A percentile compares a stretch with the other conserved stretches of the same genome.
Conservation (phyloP, 1,140 invertebrate genomes). For the Sinonovacula constricta region DNA sequence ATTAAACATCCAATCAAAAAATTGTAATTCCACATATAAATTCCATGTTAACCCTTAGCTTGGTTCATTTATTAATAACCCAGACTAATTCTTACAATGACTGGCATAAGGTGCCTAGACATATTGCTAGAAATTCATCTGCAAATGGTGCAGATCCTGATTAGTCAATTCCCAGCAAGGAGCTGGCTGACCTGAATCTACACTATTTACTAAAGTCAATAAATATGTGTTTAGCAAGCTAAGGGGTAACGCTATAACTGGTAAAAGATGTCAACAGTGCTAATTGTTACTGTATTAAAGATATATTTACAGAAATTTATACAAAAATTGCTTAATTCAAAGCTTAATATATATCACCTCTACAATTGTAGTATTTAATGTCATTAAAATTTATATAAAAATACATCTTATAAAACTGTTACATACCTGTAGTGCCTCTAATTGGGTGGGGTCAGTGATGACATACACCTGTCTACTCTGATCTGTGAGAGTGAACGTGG, state of each 20-base stretch:
- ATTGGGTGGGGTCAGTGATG: constrained; percentile 77
- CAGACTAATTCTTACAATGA: not conserved
- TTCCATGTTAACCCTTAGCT: not conserved
- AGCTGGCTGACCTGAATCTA: no score
- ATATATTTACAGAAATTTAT: not conserved
- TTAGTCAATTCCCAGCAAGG: no score
- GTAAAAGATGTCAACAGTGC: no score
- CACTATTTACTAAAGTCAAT: no score
- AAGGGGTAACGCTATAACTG: not conserved
- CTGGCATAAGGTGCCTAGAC: not conserved
- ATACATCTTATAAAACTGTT: not conserved
- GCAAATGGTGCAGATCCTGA: no score
- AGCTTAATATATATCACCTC: not conserved
- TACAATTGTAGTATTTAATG: not conserved
- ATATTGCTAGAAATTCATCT: not conserved
- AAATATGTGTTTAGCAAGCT: no score
- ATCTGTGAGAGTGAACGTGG: constrained; percentile 65
- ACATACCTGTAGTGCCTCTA: constrained; percentile 75
- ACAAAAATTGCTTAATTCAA: not conserved
- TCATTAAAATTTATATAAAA: constrained; percentile 19
- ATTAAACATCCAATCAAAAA: not conserved
- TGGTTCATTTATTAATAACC: not conserved
- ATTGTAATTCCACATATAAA: not conserved
- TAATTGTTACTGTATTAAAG: no score
- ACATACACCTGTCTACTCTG: constrained; percentile 75